These are phyloP conservation scores for Drosophila falleni DNA, from an alignment of 2,888 invertebrate species.

Conservation along the genomic window DNA sequence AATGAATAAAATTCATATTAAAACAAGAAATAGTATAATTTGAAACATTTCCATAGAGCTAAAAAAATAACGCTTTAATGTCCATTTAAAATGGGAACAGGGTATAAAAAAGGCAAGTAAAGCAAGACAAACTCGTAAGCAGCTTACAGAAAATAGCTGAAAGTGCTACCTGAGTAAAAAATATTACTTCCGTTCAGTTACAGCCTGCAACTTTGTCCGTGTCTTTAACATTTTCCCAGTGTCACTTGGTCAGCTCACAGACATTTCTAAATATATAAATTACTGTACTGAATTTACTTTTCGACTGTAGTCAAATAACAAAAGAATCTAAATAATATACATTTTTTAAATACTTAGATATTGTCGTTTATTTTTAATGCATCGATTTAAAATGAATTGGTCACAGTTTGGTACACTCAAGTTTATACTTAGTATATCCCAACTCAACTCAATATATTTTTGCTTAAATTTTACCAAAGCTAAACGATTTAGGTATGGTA, in stretches of 20 bases:
- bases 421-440: too few relatives aligned
- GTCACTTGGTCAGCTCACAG: not conserved
- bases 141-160: constrained; percentile 40
- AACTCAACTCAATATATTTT: too few relatives aligned
- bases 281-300: not conserved
- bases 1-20: not conserved
- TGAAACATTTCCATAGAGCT: not conserved
- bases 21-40: not conserved
- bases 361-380: too few relatives aligned
- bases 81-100: not conserved
- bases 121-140: constrained; percentile 11
- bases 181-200: constrained; percentile 29
- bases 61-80: too few relatives aligned
- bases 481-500: not conserved
- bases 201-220: not conserved
- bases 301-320: not conserved
- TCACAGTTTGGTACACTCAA: too few relatives aligned
- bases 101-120: not conserved
- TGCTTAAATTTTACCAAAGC: too few relatives aligned
- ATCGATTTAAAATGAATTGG: too few relatives aligned
- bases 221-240: not conserved
- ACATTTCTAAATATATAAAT: not conserved
- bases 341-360: too few relatives aligned
- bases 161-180: constrained; percentile 29
- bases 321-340: too few relatives aligned